Conservation (phyloP, 2,113 vertebrate genomes). For the Zosterops japonicus region DNA sequence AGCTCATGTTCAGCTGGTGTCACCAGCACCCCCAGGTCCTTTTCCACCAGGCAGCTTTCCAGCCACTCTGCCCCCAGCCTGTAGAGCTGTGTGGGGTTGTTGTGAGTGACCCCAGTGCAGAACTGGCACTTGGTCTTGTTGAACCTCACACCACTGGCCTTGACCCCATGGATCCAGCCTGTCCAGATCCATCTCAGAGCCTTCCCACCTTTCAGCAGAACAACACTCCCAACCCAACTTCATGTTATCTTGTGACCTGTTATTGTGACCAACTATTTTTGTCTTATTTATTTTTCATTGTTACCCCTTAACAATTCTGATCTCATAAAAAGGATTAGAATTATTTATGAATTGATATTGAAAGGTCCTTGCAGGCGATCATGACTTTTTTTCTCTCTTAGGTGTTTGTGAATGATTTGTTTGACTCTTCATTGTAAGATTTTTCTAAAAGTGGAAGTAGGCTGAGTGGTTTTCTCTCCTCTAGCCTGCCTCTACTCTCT, state of each 20-base stretch:
- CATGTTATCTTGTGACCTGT: not conserved
- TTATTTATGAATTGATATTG: not conserved
- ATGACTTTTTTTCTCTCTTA: not conserved
- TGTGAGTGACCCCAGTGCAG: not conserved
- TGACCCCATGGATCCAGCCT: not conserved
- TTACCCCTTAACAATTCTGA: not conserved
- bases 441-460: not conserved
- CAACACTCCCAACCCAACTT: not conserved
- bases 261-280: not conserved
- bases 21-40: not conserved
- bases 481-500: not conserved
- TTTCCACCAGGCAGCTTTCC: not conserved
- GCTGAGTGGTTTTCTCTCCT: not conserved
- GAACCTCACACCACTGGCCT: not conserved
- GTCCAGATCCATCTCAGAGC: not conserved
- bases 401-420: not conserved
- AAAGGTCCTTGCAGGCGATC: not conserved
- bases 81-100: accelerated
- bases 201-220: not conserved
- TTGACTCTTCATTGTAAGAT: not conserved
- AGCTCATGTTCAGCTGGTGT: not conserved
- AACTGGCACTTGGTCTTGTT: not conserved
- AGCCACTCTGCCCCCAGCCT: not conserved
- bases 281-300: not conserved
- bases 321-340: not conserved